Evolutionary conservation across 2,113 vertebrate species (phyloP).

Genomic region (Felis chaus): DNA sequence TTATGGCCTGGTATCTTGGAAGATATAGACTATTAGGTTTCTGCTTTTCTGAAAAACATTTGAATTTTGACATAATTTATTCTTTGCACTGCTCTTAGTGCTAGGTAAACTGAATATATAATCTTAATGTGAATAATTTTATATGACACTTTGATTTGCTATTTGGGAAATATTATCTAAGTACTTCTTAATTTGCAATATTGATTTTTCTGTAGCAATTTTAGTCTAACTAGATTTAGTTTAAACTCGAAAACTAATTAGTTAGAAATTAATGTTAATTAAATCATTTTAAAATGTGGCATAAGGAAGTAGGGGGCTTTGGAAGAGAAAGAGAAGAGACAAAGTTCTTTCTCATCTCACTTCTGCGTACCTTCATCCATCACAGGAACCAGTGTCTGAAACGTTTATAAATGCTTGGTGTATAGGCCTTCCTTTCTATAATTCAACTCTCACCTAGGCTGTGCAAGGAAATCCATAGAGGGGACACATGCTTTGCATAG

Average conservation of each 20-base stretch:
- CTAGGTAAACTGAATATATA: background rate
- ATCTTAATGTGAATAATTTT: background rate
- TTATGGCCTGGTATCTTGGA: background rate
- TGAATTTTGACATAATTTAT: background rate
- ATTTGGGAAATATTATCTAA: conserved; percentile 51
- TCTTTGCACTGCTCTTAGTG: background rate
- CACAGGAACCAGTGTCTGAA: background rate
- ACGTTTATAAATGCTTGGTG: background rate
- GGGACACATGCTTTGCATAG: background rate
- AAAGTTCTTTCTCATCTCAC: background rate
- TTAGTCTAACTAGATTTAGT: conserved; percentile 41
- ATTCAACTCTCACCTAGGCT: background rate
- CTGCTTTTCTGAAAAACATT: conserved; percentile 4
- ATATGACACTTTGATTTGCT: conserved; percentile 34
- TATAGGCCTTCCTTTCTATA: background rate
- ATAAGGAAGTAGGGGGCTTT: background rate
- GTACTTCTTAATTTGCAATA: conserved; percentile 36
- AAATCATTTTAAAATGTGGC: conserved; percentile 20
- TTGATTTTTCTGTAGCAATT: conserved; percentile 7
- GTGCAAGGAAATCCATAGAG: background rate
- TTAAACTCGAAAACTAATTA: conserved; percentile 41
- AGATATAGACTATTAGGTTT: background rate
- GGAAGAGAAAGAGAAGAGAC: background rate
- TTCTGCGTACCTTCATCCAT: background rate
- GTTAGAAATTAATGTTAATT: conserved; percentile 4